Evolutionary conservation across 2,888 invertebrate species (phyloP).

Genomic region (Byasa hedistus): DNA sequence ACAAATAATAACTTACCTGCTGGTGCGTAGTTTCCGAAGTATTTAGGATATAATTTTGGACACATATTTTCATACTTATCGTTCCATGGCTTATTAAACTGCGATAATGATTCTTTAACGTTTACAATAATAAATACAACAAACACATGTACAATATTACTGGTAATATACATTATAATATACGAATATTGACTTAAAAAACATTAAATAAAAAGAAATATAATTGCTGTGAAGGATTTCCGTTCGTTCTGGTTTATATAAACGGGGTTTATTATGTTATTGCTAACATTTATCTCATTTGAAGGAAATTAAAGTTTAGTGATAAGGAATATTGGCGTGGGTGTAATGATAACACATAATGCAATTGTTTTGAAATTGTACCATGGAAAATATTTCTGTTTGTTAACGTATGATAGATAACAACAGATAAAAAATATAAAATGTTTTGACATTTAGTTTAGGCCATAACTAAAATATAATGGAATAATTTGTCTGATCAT

Average conservation of each 20-base stretch:
- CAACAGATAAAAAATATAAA: slow-evolving; percentile 5
- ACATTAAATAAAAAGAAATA: slow-evolving; percentile 31
- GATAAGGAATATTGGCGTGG: slow-evolving; percentile 50
- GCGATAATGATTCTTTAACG: slow-evolving; percentile 52
- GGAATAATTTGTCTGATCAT: background rate
- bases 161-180: slow-evolving; percentile 21
- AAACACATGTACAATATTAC: slow-evolving; percentile 40
- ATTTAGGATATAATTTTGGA: slow-evolving; percentile 76
- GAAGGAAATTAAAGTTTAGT: slow-evolving; percentile 47
- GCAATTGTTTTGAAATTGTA: slow-evolving; percentile 33
- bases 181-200: slow-evolving; percentile 6
- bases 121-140: slow-evolving; percentile 50
- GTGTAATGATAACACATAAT: slow-evolving; percentile 47
- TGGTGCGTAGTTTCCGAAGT: slow-evolving; percentile 79
- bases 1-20: slow-evolving; percentile 66
- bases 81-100: slow-evolving; percentile 70
- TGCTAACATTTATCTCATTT: slow-evolving; percentile 39
- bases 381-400: slow-evolving; percentile 29
- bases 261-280: slow-evolving; percentile 19
- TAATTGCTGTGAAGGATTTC: slow-evolving; percentile 24
- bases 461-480: background rate
- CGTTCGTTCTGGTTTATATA: slow-evolving; percentile 18
- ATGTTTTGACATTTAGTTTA: slow-evolving; percentile 2
- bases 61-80: slow-evolving; percentile 77
- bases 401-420: slow-evolving; percentile 17